These are phyloP conservation scores for Didymodactylos carnosus DNA, from an alignment of 2,888 invertebrate species.

Conservation along the genomic window DNA sequence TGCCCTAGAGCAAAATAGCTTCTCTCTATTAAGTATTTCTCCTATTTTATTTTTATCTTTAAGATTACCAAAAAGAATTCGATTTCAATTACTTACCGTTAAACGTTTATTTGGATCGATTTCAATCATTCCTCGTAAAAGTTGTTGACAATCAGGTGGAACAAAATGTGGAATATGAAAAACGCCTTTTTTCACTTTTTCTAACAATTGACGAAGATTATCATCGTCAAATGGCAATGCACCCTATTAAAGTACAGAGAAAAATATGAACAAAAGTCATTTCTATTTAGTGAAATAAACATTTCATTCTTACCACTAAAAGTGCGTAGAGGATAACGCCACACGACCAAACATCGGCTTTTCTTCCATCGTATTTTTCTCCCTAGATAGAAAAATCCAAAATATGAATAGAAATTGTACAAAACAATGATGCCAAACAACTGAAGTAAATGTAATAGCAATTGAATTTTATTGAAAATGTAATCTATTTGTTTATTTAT, in stretches of 20 bases:
- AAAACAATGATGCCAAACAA: background rate
- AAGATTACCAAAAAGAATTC: no score
- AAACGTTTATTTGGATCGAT: conserved; percentile 88
- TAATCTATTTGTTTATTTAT: no score
- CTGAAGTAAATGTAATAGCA: background rate
- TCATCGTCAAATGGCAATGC: conserved; percentile 97
- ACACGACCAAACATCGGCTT: conserved; percentile 98
- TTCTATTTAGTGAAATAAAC: background rate
- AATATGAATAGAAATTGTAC: background rate
- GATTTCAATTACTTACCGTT: conserved; percentile 55
- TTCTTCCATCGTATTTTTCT: conserved; percentile 92
- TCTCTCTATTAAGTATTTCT: no score
- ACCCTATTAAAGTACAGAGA: conserved; percentile 38
- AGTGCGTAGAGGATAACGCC: conserved; percentile 95
- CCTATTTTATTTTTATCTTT: no score
- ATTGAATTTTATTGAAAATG: background rate
- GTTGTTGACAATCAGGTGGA: conserved; percentile 90
- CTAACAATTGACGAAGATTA: conserved; percentile 83
- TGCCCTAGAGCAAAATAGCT: no score
- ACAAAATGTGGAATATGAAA: conserved; percentile 99
- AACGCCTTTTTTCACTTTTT: conserved; percentile 93
- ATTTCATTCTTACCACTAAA: conserved; percentile 44
- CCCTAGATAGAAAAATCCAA: conserved; percentile 49
- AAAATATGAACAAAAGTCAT: background rate
- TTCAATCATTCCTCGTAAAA: conserved; percentile 93